Percentiles rank a stretch among this genome's conserved stretches.
Evolutionary conservation across 2,113 vertebrate genomes (phyloP).

Genomic region (Galemys pyrenaicus): DNA sequence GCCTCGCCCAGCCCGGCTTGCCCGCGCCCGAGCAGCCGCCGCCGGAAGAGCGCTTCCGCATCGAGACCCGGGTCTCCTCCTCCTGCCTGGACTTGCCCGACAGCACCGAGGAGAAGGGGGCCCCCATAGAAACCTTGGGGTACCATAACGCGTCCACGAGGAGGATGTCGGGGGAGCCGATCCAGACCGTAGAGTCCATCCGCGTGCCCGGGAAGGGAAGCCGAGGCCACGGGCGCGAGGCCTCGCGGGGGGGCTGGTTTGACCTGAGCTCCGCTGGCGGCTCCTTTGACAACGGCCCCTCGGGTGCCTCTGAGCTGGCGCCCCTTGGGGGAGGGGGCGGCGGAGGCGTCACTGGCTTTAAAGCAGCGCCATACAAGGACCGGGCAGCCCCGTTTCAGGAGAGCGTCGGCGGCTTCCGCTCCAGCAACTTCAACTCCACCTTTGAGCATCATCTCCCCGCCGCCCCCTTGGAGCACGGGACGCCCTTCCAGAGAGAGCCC

Average conservation of each 20-base stretch:
- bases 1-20: constrained; percentile 67
- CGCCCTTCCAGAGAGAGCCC: constrained; percentile 83
- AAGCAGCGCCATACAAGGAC: constrained; percentile 84
- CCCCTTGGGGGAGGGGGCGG: constrained; percentile 77
- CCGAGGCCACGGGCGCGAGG: constrained; percentile 87
- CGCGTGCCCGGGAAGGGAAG: constrained; percentile 91
- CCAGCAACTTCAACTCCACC: constrained; percentile 84
- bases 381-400: constrained; percentile 84
- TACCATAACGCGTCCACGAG: constrained; percentile 88
- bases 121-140: constrained; percentile 92
- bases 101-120: constrained; percentile 90
- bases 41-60: constrained; percentile 91
- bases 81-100: constrained; percentile 87
- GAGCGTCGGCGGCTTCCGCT: constrained; percentile 84
- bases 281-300: constrained; percentile 86
- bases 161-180: constrained; percentile 92
- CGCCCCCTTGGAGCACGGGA: constrained; percentile 80
- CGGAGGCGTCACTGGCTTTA: constrained; percentile 79
- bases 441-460: constrained; percentile 86
- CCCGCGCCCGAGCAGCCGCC: constrained; percentile 67
- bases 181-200: constrained; percentile 97
- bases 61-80: constrained; percentile 94
- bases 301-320: constrained; percentile 81
- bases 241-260: constrained; percentile 86
- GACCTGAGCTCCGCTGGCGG: constrained; percentile 79